phyloP scores from a whole-genome alignment of 2,797 vertebrate species.

The Cryptoprocta ferox region DNA sequence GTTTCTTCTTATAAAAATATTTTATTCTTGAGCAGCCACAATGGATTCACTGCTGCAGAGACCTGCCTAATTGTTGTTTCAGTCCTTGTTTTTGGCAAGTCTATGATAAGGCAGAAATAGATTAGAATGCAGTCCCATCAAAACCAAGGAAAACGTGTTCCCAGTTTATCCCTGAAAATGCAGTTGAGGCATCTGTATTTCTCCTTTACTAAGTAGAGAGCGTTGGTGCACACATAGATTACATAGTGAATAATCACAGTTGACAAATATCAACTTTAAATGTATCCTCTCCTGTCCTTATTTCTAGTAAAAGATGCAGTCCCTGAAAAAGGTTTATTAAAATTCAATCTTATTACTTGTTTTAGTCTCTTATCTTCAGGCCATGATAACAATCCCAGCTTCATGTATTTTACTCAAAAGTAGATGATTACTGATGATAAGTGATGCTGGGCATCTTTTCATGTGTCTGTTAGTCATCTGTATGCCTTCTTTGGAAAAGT shows the following conservation, averaged over 20 bases:
- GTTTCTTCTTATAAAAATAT: not conserved
- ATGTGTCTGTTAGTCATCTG: too few species aligned
- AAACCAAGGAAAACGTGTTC: not conserved
- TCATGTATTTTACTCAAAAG: not conserved
- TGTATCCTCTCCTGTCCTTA: not conserved
- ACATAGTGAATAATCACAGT: not conserved
- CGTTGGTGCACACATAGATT: not conserved
- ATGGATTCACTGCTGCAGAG: not conserved
- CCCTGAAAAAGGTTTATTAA: not conserved
- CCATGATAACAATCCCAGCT: not conserved
- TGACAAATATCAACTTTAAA: not conserved
- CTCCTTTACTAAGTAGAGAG: not conserved
- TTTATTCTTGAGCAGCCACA: not conserved
- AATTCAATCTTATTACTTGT: not conserved
- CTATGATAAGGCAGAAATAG: not conserved
- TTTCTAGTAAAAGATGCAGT: not conserved
- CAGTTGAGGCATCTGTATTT: not conserved
- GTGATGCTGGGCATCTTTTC: too few species aligned
- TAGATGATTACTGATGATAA: not conserved
- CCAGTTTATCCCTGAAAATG: not conserved
- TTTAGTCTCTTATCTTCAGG: not conserved
- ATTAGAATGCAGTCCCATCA: not conserved
- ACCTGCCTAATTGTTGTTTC: not conserved
- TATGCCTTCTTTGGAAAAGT: too few species aligned
- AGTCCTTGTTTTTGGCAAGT: not conserved